A percentile compares a stretch with the other conserved stretches of the same genome.
Evolutionary conservation across 2,797 vertebrate species (phyloP).

Genomic region (Sebastolobus altivelis): DNA sequence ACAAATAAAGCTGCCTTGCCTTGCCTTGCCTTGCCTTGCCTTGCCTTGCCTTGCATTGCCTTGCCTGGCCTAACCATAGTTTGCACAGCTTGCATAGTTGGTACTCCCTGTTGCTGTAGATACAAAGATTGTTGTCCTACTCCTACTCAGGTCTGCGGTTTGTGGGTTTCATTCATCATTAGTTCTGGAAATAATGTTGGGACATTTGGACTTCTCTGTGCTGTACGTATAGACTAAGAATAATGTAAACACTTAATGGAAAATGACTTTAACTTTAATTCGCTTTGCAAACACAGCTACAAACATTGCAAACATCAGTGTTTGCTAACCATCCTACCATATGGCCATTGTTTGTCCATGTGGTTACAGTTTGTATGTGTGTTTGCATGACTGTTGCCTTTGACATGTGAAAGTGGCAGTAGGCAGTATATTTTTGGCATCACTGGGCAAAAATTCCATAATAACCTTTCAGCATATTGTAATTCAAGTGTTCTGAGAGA

Average conservation of each 20-base stretch:
- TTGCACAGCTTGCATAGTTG: background rate
- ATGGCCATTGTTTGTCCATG: background rate
- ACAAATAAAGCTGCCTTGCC: too few species aligned
- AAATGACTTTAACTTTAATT: background rate
- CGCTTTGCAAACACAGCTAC: background rate
- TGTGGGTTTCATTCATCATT: background rate
- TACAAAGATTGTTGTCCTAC: background rate
- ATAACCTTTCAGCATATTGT: too few species aligned
- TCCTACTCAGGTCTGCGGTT: background rate
- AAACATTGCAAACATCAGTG: too few species aligned
- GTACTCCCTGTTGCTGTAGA: background rate
- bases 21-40: background rate
- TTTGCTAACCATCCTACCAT: background rate
- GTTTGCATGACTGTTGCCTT: background rate
- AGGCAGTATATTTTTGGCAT: too few species aligned
- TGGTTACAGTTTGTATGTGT: background rate
- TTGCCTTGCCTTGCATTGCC: background rate
- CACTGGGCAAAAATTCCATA: too few species aligned
- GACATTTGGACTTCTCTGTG: background rate
- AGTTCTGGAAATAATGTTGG: background rate
- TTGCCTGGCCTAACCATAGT: conserved; percentile 29
- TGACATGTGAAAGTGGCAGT: background rate
- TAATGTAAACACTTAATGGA: background rate
- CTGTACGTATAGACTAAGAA: background rate
- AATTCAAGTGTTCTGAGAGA: too few species aligned